These are phyloP conservation scores for Andricus curvator DNA, from an alignment of 2,888 invertebrate species.

Conservation along the genomic window DNA sequence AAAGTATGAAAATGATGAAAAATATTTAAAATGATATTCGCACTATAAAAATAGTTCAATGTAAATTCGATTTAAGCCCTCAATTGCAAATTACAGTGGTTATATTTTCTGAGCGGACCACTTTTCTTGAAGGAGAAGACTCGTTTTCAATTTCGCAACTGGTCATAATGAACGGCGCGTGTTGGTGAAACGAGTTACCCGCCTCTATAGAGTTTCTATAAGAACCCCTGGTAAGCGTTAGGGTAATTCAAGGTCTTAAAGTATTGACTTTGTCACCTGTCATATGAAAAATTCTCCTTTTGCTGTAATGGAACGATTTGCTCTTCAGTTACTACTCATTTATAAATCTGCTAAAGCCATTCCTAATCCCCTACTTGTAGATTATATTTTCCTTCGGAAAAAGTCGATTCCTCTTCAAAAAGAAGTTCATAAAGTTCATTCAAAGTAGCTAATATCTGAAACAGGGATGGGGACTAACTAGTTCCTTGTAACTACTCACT, in stretches of 20 bases:
- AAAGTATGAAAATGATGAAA: too few relatives aligned
- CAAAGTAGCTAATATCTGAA: too few relatives aligned
- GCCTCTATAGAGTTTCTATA: constrained; percentile 64
- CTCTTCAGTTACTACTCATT: too few relatives aligned
- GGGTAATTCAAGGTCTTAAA: constrained; percentile 64
- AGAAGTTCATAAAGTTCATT: too few relatives aligned
- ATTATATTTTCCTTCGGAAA: not conserved
- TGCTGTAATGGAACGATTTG: too few relatives aligned
- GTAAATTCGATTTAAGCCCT: not conserved
- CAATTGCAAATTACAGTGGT: not conserved
- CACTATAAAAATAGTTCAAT: not conserved
- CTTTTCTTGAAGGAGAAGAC: constrained; percentile 31
- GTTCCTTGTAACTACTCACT: too few relatives aligned
- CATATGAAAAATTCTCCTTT: too few relatives aligned
- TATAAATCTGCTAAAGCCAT: too few relatives aligned
- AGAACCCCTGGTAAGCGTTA: constrained; percentile 50
- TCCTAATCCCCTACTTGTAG: too few relatives aligned
- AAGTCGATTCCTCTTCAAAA: not conserved
- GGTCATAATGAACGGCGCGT: constrained; percentile 70
- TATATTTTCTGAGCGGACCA: constrained; percentile 1
- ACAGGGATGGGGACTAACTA: too few relatives aligned
- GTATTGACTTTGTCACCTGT: constrained; percentile 65
- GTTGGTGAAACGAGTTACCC: constrained; percentile 69
- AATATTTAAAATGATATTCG: not conserved
- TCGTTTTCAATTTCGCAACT: constrained; percentile 56